Percentiles rank a stretch among this genome's conserved stretches.
Conservation (phyloP, 2,888 invertebrate species). For the Acleris holmiana region DNA sequence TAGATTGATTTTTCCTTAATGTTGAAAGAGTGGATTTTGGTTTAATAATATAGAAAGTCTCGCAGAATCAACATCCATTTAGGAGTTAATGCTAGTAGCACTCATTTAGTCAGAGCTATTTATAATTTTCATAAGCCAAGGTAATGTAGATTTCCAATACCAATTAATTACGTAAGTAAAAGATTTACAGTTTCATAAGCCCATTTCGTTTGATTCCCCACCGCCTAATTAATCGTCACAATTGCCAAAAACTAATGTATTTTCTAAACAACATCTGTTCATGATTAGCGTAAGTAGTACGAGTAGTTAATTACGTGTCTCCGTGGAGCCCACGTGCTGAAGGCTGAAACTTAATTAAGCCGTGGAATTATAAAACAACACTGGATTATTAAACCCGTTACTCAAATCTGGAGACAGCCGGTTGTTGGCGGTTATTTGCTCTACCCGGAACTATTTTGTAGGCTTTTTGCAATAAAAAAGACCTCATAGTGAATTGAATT, state of each 20-base stretch:
- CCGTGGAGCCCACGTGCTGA: constrained; percentile 31
- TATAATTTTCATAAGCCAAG: no score
- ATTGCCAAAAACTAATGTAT: constrained; percentile 6
- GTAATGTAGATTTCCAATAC: no score
- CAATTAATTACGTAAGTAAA: no score
- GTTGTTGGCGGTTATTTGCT: constrained; percentile 15
- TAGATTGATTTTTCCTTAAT: no score
- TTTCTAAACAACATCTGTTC: constrained; percentile 18
- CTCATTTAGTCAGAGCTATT: no score
- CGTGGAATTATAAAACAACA: constrained; percentile 33
- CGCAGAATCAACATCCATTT: no score
- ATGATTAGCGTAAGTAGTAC: constrained; percentile 37
- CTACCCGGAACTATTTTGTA: background rate
- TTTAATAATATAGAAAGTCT: no score
- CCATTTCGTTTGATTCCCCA: no score
- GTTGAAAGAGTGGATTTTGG: no score
- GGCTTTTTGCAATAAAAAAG: no score
- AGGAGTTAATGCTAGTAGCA: no score
- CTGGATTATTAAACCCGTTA: constrained; percentile 36
- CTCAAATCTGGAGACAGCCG: constrained; percentile 32
- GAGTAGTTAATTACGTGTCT: constrained; percentile 53
- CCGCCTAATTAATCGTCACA: background rate
- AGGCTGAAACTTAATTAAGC: constrained; percentile 35
- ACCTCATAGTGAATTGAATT: no score
- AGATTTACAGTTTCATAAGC: background rate